These are phyloP conservation scores for Paragorgia papillata DNA, from an alignment of 92 coral and sea anemone species.

Conservation along the genomic window DNA sequence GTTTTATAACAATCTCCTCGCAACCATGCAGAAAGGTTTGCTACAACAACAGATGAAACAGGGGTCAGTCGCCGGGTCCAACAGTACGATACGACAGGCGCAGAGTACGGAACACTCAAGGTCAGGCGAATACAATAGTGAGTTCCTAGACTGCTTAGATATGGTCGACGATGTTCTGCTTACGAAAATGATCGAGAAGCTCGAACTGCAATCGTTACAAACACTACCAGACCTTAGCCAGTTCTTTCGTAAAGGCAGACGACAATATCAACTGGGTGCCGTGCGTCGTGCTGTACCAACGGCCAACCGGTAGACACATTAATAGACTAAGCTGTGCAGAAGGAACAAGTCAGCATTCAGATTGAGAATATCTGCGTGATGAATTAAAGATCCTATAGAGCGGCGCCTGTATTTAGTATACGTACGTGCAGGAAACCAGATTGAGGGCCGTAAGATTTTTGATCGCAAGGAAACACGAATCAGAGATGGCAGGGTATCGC, in stretches of 20 bases:
- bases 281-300: not conserved
- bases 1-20: no score
- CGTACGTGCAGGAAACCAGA: no score
- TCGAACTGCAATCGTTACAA: conserved; percentile 30
- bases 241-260: conserved; percentile 12
- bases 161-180: conserved; percentile 35
- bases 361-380: no score
- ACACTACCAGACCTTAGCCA: conserved; percentile 34
- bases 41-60: conserved; percentile 13
- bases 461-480: no score
- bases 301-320: no score
- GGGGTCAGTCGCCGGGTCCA: not conserved
- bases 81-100: not conserved
- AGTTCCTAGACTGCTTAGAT: conserved; percentile 38
- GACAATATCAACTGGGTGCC: not conserved
- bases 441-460: no score
- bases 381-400: no score
- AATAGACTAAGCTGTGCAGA: no score
- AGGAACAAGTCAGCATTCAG: no score
- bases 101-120: not conserved
- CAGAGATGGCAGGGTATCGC: no score
- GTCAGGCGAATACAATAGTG: conserved; percentile 11
- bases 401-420: no score
- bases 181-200: conserved; percentile 34
- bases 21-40: conserved; percentile 27